These are phyloP conservation scores for Clivina fossor DNA, from an alignment of 2,888 invertebrate genomes.

Conservation along the genomic window DNA sequence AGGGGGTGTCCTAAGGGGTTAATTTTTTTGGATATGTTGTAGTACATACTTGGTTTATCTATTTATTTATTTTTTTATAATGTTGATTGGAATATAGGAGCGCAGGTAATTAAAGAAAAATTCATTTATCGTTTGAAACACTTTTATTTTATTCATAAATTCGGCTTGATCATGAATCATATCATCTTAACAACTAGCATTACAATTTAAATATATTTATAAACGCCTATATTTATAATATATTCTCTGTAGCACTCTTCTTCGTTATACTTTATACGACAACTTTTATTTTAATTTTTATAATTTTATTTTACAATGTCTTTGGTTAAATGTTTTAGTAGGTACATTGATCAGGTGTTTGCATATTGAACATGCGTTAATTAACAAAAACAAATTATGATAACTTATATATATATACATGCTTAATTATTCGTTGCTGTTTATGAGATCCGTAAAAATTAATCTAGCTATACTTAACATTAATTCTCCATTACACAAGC, in stretches of 20 bases:
- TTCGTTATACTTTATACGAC: constrained; percentile 14
- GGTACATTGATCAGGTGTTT: constrained; percentile 22
- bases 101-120: too few relatives aligned
- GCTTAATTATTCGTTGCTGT: too few relatives aligned
- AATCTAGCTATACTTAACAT: too few relatives aligned
- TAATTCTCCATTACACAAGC: too few relatives aligned
- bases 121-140: constrained; percentile 25
- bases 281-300: constrained; percentile 3
- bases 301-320: constrained; percentile 13
- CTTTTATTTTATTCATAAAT: constrained; percentile 31
- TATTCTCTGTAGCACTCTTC: constrained; percentile 20
- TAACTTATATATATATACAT: too few relatives aligned
- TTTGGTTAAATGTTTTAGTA: background rate
- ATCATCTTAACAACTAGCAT: constrained; percentile 19
- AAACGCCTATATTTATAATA: constrained; percentile 17
- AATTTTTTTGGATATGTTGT: too few relatives aligned
- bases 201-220: constrained; percentile 27
- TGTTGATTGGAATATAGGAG: too few relatives aligned
- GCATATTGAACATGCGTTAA: constrained; percentile 17
- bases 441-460: too few relatives aligned
- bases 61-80: too few relatives aligned
- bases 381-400: constrained; percentile 20
- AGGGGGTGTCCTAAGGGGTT: too few relatives aligned
- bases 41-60: too few relatives aligned
- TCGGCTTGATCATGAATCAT: constrained; percentile 29